Percentiles rank a stretch among this genome's conserved stretches.
These are phyloP conservation scores for Teleogryllus oceanicus DNA, from an alignment of 2,888 invertebrate genomes.

Conservation along the genomic window DNA sequence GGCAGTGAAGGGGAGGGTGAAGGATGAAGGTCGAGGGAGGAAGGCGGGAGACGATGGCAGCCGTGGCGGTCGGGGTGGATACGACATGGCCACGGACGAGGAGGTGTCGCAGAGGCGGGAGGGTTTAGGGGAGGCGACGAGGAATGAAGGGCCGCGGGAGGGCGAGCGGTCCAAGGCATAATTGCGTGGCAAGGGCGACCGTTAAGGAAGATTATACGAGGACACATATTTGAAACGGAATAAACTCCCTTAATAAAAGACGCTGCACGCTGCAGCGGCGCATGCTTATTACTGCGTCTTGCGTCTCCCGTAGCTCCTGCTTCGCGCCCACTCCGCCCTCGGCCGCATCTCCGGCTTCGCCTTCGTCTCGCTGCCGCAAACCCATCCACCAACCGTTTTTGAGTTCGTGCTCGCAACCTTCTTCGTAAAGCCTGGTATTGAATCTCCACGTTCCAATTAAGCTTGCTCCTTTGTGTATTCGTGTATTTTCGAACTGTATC, in stretches of 20 bases:
- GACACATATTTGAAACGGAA: slow-evolving; percentile 18
- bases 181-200: neutral
- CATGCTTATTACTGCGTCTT: neutral
- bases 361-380: neutral
- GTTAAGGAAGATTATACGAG: slow-evolving; percentile 2
- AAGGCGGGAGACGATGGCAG: no score
- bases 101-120: neutral
- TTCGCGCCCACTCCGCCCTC: neutral
- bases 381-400: no score
- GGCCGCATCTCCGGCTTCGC: neutral
- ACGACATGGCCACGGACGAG: neutral
- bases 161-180: neutral
- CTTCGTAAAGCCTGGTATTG: no score
- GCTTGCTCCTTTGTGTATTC: no score
- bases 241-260: slow-evolving; percentile 18
- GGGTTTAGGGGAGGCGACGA: neutral
- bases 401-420: no score
- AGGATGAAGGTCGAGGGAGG: no score
- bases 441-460: no score
- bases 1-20: no score
- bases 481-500: no score
- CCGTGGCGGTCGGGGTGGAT: neutral
- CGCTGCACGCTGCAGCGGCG: neutral
- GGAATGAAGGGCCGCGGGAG: neutral
- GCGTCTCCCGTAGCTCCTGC: neutral